phyloP scores from a whole-genome alignment of 2,113 vertebrate genomes.

The Cariama cristata region DNA sequence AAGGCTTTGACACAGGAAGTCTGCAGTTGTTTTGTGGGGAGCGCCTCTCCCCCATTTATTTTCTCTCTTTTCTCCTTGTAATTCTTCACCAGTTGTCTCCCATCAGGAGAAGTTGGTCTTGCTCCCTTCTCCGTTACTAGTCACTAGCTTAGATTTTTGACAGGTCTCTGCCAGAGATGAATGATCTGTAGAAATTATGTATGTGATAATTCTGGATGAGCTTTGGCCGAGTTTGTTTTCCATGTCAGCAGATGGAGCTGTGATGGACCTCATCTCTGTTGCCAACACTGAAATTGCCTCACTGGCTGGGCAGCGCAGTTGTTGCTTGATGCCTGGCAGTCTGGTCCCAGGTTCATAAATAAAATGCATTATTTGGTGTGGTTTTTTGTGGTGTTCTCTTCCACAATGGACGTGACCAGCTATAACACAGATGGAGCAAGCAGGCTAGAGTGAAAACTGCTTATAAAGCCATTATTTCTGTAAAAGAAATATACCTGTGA shows the following conservation, averaged over 20 bases:
- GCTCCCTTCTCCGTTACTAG: neutral
- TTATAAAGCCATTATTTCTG: neutral
- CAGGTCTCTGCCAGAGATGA: neutral
- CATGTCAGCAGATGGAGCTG: constrained; percentile 51
- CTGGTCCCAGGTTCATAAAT: neutral
- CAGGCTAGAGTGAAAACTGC: neutral
- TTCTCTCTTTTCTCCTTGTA: accelerated
- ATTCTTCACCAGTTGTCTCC: neutral
- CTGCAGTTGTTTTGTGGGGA: neutral
- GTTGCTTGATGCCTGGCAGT: neutral
- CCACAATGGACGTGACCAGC: neutral
- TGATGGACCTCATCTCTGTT: neutral
- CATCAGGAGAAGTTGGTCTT: neutral
- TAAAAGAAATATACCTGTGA: neutral
- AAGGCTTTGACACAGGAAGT: neutral
- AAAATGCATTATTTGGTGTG: neutral
- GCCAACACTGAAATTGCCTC: neutral
- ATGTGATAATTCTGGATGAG: neutral
- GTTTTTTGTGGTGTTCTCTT: neutral
- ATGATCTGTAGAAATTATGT: neutral
- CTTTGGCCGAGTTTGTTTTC: neutral
- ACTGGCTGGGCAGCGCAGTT: neutral
- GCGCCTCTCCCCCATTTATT: accelerated
- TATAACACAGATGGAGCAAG: neutral
- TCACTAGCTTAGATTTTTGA: neutral